These are phyloP conservation scores for Actinemys pallida DNA, from an alignment of 2,113 vertebrate species.

Conservation along the genomic window DNA sequence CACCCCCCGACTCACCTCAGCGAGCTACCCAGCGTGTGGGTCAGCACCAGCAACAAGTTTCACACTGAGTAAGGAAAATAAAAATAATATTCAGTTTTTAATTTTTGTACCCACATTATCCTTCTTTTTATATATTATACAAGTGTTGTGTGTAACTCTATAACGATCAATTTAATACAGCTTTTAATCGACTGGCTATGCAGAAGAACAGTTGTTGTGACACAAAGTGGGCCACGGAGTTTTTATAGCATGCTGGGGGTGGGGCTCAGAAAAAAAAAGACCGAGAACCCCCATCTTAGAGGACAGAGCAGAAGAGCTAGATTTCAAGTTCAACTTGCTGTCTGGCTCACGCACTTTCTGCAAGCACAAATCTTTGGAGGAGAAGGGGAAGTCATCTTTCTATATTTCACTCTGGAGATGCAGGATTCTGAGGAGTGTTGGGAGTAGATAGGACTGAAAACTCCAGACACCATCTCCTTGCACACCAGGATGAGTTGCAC, in stretches of 20 bases:
- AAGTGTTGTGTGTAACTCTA: neutral
- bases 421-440: neutral
- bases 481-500: neutral
- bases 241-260: neutral
- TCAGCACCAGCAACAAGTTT: no score
- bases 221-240: neutral
- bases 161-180: neutral
- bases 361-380: neutral
- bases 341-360: neutral
- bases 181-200: neutral
- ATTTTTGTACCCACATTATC: neutral
- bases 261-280: neutral
- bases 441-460: neutral
- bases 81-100: no score
- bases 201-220: neutral
- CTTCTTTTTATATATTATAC: neutral
- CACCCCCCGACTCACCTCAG: neutral
- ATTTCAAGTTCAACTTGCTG: neutral
- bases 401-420: neutral
- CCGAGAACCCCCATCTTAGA: neutral
- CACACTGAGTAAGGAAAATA: no score
- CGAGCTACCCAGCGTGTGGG: no score
- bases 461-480: neutral
- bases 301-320: neutral
- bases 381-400: neutral